phyloP scores from a whole-genome alignment of 1,140 invertebrate species.

The Drosophila pandora region DNA sequence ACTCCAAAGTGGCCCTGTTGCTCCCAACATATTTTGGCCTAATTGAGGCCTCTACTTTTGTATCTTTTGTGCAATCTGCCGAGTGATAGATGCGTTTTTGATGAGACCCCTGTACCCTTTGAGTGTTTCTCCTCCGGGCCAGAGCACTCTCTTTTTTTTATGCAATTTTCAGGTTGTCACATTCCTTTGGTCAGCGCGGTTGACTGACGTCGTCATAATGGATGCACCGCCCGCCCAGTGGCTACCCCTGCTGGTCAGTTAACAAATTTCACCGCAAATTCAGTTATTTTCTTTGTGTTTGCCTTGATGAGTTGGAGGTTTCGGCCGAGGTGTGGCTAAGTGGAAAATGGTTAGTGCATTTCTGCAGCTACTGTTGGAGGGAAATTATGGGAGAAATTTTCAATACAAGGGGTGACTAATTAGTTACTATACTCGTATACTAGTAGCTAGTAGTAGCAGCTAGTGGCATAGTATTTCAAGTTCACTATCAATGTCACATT shows the following conservation, averaged over 20 bases:
- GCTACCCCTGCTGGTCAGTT: slow-evolving; percentile 23
- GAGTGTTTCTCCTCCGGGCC: slow-evolving; percentile 1
- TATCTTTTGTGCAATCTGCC: slow-evolving; percentile 48
- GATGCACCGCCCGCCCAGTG: slow-evolving; percentile 44
- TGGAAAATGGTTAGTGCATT: slow-evolving; percentile 34
- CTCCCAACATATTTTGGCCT: slow-evolving; percentile 26
- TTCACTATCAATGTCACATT: slow-evolving; percentile 3
- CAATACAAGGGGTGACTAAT: background rate
- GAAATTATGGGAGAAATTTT: slow-evolving; percentile 6
- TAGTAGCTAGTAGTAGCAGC: too few relatives aligned
- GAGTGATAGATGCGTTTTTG: slow-evolving; percentile 71
- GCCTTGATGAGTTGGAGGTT: slow-evolving; percentile 42
- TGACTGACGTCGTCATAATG: slow-evolving; percentile 55
- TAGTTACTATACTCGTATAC: too few relatives aligned
- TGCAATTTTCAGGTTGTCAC: slow-evolving; percentile 64
- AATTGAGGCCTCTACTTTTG: slow-evolving; percentile 29
- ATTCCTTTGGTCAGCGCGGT: slow-evolving; percentile 69
- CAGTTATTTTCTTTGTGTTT: slow-evolving; percentile 44
- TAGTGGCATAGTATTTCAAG: background rate
- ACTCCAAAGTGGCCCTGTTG: slow-evolving; percentile 20
- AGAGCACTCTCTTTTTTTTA: slow-evolving; percentile 35
- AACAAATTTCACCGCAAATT: slow-evolving; percentile 54
- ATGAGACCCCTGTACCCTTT: slow-evolving; percentile 26
- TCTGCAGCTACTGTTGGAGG: background rate
- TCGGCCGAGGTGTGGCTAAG: slow-evolving; percentile 20